These are phyloP conservation scores for Scomber colias DNA, from an alignment of 2,113 vertebrate species.

Conservation along the genomic window DNA sequence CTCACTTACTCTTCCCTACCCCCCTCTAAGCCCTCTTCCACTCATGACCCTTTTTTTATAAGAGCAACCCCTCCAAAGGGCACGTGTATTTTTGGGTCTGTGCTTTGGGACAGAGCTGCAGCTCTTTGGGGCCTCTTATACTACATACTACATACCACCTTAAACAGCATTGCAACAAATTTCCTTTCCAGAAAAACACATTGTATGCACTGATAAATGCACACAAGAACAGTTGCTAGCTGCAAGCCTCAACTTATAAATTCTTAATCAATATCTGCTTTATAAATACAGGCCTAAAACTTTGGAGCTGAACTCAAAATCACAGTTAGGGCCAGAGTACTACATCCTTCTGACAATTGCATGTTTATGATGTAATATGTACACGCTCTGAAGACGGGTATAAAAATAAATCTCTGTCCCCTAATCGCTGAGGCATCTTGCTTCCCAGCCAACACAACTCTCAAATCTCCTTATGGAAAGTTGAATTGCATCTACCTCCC, in stretches of 20 bases:
- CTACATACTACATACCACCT: background rate
- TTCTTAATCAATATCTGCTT: background rate
- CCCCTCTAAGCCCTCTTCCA: background rate
- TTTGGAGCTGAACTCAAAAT: background rate
- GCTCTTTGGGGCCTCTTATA: constrained; percentile 23
- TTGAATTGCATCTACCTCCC: constrained; percentile 56
- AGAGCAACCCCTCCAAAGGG: constrained; percentile 72
- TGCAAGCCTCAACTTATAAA: background rate
- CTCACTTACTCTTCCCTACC: background rate
- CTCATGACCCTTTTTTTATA: constrained; percentile 43
- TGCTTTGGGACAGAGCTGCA: constrained; percentile 50
- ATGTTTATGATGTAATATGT: constrained; percentile 17
- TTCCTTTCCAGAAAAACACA: background rate
- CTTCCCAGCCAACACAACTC: constrained; percentile 29
- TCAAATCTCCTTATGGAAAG: constrained; percentile 70
- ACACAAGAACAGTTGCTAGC: too few species aligned
- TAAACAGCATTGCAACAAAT: background rate
- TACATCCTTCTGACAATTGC: background rate
- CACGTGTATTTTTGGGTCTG: constrained; percentile 74
- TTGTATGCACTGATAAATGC: background rate
- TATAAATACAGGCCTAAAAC: background rate
- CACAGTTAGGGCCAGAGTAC: background rate
- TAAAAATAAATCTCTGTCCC: constrained; percentile 51
- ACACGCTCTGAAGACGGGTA: constrained; percentile 11
- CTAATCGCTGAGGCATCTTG: constrained; percentile 37